phyloP scores from a whole-genome alignment of 2,888 invertebrate genomes.

The Agonopterix alstromeriana region DNA sequence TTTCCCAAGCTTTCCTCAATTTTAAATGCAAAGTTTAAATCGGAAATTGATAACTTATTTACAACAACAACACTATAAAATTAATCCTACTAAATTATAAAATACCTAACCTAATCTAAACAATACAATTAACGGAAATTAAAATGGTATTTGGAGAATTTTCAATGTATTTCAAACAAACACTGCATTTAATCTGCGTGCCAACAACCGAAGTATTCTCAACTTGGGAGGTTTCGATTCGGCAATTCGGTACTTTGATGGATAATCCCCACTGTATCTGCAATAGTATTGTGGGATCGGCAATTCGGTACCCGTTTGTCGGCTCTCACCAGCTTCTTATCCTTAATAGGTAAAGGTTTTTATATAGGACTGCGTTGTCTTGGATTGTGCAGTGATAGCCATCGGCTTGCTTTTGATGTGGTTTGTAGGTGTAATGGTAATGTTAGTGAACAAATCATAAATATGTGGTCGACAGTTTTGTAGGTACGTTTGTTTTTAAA shows the following conservation, averaged over 20 bases:
- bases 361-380: background rate
- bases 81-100: too few relatives aligned
- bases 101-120: too few relatives aligned
- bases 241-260: constrained; percentile 37
- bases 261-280: constrained; percentile 35
- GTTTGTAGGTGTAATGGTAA: too few relatives aligned
- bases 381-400: background rate
- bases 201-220: constrained; percentile 7
- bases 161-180: background rate
- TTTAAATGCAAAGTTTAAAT: background rate
- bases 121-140: too few relatives aligned
- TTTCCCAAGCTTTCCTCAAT: background rate
- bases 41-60: too few relatives aligned
- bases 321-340: background rate
- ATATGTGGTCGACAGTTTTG: too few relatives aligned
- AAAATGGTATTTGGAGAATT: too few relatives aligned
- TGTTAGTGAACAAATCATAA: too few relatives aligned
- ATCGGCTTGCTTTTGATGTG: too few relatives aligned
- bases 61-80: too few relatives aligned
- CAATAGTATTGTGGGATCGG: constrained; percentile 1
- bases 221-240: constrained; percentile 41
- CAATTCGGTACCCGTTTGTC: constrained; percentile 1
- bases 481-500: too few relatives aligned
- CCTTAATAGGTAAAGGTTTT: background rate
- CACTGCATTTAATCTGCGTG: background rate